Conservation (phyloP, 2,113 vertebrate genomes). For the Stigmatopora nigra region DNA sequence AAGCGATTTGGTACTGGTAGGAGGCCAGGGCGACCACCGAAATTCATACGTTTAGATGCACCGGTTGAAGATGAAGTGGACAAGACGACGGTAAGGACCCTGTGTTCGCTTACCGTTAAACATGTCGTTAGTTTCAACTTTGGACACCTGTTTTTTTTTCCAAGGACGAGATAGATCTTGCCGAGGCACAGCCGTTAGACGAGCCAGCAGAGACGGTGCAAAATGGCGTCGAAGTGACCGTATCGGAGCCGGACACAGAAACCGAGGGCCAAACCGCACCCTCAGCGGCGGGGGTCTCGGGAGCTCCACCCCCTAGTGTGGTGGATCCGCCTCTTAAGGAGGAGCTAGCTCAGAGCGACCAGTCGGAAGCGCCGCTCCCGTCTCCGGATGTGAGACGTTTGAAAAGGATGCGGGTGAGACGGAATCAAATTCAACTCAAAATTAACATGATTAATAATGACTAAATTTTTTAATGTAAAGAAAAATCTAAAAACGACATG, state of each 20-base stretch:
- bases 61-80: conserved; percentile 74
- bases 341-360: conserved; percentile 60
- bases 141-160: neutral
- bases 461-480: no score
- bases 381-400: conserved; percentile 88
- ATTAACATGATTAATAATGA: no score
- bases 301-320: conserved; percentile 17
- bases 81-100: conserved; percentile 55
- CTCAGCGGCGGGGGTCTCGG: conserved; percentile 58
- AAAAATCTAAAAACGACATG: neutral
- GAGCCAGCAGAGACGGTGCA: conserved; percentile 65
- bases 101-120: no score
- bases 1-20: conserved; percentile 86
- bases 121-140: neutral
- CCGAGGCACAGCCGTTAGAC: conserved; percentile 78
- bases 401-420: conserved; percentile 81
- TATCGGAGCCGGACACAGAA: conserved; percentile 49
- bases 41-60: conserved; percentile 83
- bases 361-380: conserved; percentile 73
- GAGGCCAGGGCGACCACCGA: conserved; percentile 86
- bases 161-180: conserved; percentile 82
- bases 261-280: conserved; percentile 58
- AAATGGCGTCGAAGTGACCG: conserved; percentile 80
- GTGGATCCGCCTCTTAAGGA: conserved; percentile 67
- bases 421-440: neutral